These are phyloP conservation scores for Unio delphinus DNA, from an alignment of 2,888 invertebrate genomes.

Conservation along the genomic window DNA sequence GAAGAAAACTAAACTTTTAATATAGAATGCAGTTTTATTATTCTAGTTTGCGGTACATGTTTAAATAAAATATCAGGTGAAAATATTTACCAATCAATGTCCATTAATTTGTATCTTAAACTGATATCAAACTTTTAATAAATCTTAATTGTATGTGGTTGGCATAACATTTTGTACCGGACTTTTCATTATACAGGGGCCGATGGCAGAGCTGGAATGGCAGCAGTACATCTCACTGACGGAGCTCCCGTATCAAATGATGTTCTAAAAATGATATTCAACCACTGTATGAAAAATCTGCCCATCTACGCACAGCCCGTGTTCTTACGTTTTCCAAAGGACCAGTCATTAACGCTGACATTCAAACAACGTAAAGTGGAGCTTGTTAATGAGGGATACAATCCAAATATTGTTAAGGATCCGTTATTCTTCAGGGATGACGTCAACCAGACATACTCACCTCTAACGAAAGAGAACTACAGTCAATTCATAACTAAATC, in stretches of 20 bases:
- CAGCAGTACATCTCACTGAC: constrained; percentile 42
- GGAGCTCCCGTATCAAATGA: constrained; percentile 16
- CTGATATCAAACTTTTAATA: too few relatives aligned
- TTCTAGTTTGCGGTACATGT: too few relatives aligned
- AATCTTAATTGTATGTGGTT: too few relatives aligned
- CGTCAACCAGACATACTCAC: constrained; percentile 22
- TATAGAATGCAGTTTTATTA: too few relatives aligned
- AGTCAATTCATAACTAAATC: constrained; percentile 10
- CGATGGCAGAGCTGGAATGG: constrained; percentile 58
- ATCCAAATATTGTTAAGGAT: constrained; percentile 33
- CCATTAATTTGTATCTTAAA: too few relatives aligned
- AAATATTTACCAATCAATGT: too few relatives aligned
- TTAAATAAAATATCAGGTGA: too few relatives aligned
- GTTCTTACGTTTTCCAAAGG: constrained; percentile 47
- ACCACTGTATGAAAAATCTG: constrained; percentile 37
- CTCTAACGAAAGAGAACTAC: constrained; percentile 17
- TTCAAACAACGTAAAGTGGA: constrained; percentile 54
- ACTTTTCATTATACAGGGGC: constrained; percentile 20
- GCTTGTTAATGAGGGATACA: constrained; percentile 48
- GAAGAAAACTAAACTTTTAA: too few relatives aligned
- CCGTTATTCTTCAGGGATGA: constrained; percentile 39
- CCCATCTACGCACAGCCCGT: constrained; percentile 54
- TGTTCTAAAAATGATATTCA: constrained; percentile 26
- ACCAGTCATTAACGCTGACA: constrained; percentile 49
- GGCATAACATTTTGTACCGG: neutral